Evolutionary conservation across 2,113 vertebrate species (phyloP).

Genomic region (Pteruthius melanotis): DNA sequence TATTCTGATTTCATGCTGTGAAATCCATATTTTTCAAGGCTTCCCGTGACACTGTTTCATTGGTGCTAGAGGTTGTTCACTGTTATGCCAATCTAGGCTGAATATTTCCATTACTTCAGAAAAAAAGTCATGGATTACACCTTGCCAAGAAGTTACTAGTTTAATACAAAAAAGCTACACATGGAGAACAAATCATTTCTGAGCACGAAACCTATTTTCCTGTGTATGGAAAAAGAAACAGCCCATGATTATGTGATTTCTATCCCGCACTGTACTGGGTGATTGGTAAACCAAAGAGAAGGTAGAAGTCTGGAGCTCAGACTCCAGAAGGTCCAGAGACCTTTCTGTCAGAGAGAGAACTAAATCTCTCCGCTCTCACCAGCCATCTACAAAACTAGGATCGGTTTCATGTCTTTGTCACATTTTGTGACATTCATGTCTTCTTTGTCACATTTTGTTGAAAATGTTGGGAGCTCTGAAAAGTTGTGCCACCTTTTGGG

Average conservation of each 20-base stretch:
- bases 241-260: not conserved
- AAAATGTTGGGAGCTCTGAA: not conserved
- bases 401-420: not conserved
- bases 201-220: not conserved
- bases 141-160: not conserved
- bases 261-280: accelerated
- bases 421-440: no score
- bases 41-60: not conserved
- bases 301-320: not conserved
- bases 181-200: not conserved
- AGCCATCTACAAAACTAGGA: not conserved
- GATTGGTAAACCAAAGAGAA: not conserved
- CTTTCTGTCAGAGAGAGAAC: not conserved
- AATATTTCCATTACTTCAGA: not conserved
- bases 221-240: not conserved
- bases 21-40: not conserved
- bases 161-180: not conserved
- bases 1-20: not conserved
- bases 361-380: not conserved
- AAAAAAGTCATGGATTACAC: not conserved
- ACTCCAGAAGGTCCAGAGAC: not conserved
- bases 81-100: not conserved
- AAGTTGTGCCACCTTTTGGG: not conserved
- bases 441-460: accelerated
- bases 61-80: not conserved